Base-by-base conservation (phyloP, 2,888 invertebrate species). In the Congeria kusceri region DNA sequence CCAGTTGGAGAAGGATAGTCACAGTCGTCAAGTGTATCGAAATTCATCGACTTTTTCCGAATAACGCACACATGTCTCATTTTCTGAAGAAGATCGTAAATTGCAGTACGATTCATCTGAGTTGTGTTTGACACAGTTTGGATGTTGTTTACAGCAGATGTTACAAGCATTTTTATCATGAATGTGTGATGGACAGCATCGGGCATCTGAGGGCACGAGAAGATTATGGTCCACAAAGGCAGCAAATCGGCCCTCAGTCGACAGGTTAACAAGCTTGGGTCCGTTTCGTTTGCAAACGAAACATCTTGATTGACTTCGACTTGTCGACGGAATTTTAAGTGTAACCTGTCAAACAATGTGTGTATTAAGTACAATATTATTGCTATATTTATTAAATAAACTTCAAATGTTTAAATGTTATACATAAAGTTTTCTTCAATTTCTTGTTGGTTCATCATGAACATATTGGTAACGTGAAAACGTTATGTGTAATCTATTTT, bases 211-310 rank as follows among this genome's bases (percentile, higher is more conserved):
- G 15, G 68, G 20, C 20, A 72, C 59, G 0, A 78, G 2, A 4
- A 73, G 44, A 28, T 65, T 65, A 5, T 44, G 27, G 11, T 69
- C 27, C 9, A 78, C 7, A 29, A 78, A 69, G 0, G 29, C 64
- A 13, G 44, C 23, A 15, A 46, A 25, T 25, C 69, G 25, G 1
- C 20, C 47, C 2, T 49, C 27, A 3, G 3, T 7, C 0, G 69
- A 29, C 5, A 73, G 32, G 4, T 56, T 46, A 23, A 73, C 49
- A 0, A 78, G 57, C n/a, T 72, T 68, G 13, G 68, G 72, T 4
- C 77, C 73, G 25, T 59, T 65, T 23, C 53, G 25, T 25, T 73
- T 73, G 32, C 77, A 78, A 0, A 69, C 49, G 44, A 72, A 44
- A 32, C 77, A 78, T 15, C 39, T 58, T 13, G 73, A 62, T 23